Evolutionary conservation across 2,797 vertebrate genomes (phyloP).

Genomic region (Amblyraja radiata): DNA sequence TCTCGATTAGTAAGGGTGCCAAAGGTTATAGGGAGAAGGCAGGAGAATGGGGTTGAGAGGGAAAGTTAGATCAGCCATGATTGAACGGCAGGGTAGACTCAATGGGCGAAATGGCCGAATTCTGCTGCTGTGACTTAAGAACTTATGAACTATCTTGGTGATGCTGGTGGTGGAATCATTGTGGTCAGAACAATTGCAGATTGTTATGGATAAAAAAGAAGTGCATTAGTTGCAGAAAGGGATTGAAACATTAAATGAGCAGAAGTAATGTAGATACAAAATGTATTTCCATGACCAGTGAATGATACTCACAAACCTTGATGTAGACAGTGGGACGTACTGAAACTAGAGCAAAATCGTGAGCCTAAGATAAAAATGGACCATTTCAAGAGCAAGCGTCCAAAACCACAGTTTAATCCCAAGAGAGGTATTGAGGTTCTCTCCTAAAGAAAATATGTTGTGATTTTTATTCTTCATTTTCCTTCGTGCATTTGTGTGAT

Average conservation of each 20-base stretch:
- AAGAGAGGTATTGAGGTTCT: not conserved
- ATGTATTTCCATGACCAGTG: not conserved
- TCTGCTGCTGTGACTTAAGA: no score
- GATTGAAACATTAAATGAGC: not conserved
- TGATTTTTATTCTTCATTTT: not conserved
- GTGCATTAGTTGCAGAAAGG: not conserved
- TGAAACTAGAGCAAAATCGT: not conserved
- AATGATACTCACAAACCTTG: not conserved
- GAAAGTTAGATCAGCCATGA: no score
- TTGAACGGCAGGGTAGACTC: no score
- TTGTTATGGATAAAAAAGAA: conserved; percentile 1
- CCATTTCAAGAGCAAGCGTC: not conserved
- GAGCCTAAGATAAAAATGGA: not conserved
- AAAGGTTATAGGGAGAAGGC: no score
- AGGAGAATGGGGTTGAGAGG: no score
- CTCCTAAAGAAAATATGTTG: not conserved
- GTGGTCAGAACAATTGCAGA: not conserved
- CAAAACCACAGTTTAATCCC: not conserved
- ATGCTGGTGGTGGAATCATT: not conserved
- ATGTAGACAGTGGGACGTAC: not conserved
- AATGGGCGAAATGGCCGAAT: no score
- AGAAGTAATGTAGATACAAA: not conserved
- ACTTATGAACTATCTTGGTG: not conserved
- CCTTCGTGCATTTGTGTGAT: not conserved
- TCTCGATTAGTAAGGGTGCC: no score